Base-by-base conservation (phyloP, 2,113 vertebrate genomes). In the Synchiropus splendidus region DNA sequence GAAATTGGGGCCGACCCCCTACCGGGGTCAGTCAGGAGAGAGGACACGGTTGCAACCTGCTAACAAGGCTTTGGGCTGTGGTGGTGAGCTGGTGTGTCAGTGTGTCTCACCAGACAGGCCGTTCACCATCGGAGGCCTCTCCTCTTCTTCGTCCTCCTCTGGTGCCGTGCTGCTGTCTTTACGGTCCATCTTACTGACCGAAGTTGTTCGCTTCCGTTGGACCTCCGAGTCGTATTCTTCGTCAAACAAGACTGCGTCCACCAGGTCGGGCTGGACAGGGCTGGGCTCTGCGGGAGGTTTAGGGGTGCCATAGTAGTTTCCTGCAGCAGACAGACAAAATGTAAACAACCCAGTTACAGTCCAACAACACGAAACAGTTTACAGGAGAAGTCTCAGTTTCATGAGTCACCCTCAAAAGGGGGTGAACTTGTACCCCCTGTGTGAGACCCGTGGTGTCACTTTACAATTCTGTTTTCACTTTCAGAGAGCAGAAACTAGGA, bases 161-260 rank as follows among this genome's bases (percentile, higher is more conserved):
- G 94, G 94, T 8, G 94, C 87, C 1, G 88, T 85, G 12, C 92
- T 85, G 12, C 92, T 97, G 74, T 98, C 92, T 80, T 85, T 94
- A 51, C 92, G 78, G 31, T 98, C 90, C 92, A 98, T 98, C 74
- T 97, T 97, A 74, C 95, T 98, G 84, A 98, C 94, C 0, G 95
- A 98, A 0, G 94, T 94, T 9, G 95, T 96, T 72, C 94, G 88
- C 60, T 97, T 97, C 39, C 95, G 83, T 69, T 97, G 94, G 0
- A 89, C 89, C 70, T 98, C 94, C 0, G 86, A 82, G 67, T 95
- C 94, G 70, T 94, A 98, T 44, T 94, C 92, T 76, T 93, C 90
- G 42, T 98, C 94, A 49, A 98, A 97, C 60, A 98, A 85, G 47
- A 97, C 93, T 64, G 96, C 92, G 80, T 98, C 94, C 61, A 98